Percentiles rank a stretch among this genome's conserved stretches.
phyloP scores from a whole-genome alignment of 2,113 vertebrate species.

The Danionella cerebrum region DNA sequence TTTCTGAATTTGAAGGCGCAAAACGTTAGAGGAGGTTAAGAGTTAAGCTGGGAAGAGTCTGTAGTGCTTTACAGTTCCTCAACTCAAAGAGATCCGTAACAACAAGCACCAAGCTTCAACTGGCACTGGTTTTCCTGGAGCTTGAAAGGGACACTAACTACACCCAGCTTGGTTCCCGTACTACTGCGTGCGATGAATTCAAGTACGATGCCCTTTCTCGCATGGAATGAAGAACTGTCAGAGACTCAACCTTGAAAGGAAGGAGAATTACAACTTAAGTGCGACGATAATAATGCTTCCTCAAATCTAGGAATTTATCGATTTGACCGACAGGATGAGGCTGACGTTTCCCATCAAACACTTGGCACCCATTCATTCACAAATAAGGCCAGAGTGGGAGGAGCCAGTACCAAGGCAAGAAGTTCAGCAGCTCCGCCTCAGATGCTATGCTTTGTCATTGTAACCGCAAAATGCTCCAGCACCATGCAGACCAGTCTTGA shows the following conservation, averaged over 20 bases:
- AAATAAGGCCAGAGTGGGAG: constrained; percentile 58
- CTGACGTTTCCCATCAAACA: constrained; percentile 39
- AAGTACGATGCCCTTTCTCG: constrained; percentile 50
- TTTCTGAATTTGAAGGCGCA: neutral
- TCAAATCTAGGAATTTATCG: neutral
- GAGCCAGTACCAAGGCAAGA: constrained; percentile 10
- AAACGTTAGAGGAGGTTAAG: neutral
- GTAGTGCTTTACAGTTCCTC: neutral
- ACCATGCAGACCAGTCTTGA: constrained; percentile 7
- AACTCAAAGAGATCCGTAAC: neutral
- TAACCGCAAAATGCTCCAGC: neutral
- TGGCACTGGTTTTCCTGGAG: constrained; percentile 37
- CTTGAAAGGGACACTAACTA: constrained; percentile 27
- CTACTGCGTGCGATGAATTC: constrained; percentile 38
- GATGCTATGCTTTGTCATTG: neutral
- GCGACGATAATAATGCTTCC: constrained; percentile 35
- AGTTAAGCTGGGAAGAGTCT: neutral
- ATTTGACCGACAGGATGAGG: constrained; percentile 5
- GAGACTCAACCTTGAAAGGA: constrained; percentile 30
- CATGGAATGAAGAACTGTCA: constrained; percentile 56
- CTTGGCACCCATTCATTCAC: constrained; percentile 54
- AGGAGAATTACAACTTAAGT: constrained; percentile 42
- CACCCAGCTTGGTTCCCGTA: constrained; percentile 7
- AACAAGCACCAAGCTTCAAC: constrained; percentile 6
- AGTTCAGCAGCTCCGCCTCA: neutral